Percentiles rank a stretch among this genome's conserved stretches.
Conservation (phyloP, 2,797 vertebrate genomes). For the Sylvia borin region DNA sequence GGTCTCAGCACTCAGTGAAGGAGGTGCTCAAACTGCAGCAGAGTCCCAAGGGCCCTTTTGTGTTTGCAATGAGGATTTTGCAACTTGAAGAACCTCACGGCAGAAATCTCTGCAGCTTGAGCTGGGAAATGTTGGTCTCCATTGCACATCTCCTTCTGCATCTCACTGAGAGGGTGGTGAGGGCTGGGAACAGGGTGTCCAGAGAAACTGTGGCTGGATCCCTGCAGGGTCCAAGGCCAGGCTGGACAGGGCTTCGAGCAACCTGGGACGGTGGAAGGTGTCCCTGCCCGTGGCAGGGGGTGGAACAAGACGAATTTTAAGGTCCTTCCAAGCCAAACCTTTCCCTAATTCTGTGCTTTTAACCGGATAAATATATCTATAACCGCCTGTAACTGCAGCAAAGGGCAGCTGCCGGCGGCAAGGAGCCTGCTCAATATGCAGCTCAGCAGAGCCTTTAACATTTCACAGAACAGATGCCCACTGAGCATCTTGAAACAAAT, state of each 20-base stretch:
- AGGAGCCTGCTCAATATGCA: conserved; percentile 30
- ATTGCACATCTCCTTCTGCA: rapidly evolving
- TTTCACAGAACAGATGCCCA: conserved; percentile 46
- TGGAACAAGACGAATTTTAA: not conserved
- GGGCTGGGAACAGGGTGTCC: rapidly evolving
- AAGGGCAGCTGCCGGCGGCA: not conserved
- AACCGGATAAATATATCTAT: not conserved
- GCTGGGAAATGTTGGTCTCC: not conserved
- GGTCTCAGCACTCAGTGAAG: not conserved
- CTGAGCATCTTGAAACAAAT: conserved; percentile 53
- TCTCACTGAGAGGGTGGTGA: rapidly evolving
- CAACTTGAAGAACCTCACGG: not conserved
- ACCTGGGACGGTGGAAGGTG: rapidly evolving
- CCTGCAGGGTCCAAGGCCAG: not conserved
- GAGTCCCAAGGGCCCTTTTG: not conserved
- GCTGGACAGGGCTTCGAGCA: rapidly evolving
- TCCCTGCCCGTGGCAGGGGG: not conserved
- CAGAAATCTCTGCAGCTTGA: not conserved
- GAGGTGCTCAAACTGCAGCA: not conserved
- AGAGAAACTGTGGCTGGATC: not conserved
- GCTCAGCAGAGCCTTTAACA: conserved; percentile 28
- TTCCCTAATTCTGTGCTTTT: not conserved
- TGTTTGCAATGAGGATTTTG: not conserved
- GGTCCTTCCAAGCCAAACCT: not conserved
- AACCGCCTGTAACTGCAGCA: not conserved